These are phyloP conservation scores for Periophthalmus magnuspinnatus DNA, from an alignment of 2,797 vertebrate species.

Conservation along the genomic window DNA sequence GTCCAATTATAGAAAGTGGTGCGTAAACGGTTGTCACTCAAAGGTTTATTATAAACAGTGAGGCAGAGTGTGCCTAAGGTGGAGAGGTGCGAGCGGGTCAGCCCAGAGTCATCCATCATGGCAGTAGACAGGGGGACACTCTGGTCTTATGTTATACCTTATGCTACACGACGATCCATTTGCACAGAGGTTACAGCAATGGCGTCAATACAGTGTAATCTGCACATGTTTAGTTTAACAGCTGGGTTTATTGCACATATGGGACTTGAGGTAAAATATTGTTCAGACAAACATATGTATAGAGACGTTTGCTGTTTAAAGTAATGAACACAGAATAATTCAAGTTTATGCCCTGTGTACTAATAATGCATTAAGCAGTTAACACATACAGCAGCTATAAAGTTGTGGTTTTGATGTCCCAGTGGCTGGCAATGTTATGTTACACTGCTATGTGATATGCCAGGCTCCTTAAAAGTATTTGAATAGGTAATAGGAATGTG, in stretches of 20 bases:
- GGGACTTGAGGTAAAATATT: neutral
- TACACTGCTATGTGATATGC: no score
- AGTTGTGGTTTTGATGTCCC: no score
- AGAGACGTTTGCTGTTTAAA: neutral
- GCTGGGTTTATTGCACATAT: neutral
- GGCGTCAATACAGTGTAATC: slow-evolving; percentile 21
- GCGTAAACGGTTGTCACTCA: slow-evolving; percentile 52
- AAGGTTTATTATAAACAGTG: slow-evolving; percentile 36
- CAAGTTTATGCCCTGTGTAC: neutral
- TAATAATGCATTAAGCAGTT: no score
- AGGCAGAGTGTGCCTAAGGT: slow-evolving; percentile 39
- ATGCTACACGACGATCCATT: slow-evolving; percentile 23
- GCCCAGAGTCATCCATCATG: slow-evolving; percentile 61
- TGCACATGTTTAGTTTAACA: slow-evolving; percentile 2
- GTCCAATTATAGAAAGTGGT: slow-evolving; percentile 1
- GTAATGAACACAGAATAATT: neutral
- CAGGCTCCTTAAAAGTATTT: no score
- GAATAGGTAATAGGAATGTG: no score
- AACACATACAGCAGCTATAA: no score
- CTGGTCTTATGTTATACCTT: slow-evolving; percentile 37
- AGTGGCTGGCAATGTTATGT: no score
- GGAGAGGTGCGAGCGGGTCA: slow-evolving; percentile 58
- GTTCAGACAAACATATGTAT: neutral
- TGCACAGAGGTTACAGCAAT: slow-evolving; percentile 39
- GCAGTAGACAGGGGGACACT: slow-evolving; percentile 54